phyloP scores from a whole-genome alignment of 1,140 invertebrate genomes.

The Oedothorax gibbosus region DNA sequence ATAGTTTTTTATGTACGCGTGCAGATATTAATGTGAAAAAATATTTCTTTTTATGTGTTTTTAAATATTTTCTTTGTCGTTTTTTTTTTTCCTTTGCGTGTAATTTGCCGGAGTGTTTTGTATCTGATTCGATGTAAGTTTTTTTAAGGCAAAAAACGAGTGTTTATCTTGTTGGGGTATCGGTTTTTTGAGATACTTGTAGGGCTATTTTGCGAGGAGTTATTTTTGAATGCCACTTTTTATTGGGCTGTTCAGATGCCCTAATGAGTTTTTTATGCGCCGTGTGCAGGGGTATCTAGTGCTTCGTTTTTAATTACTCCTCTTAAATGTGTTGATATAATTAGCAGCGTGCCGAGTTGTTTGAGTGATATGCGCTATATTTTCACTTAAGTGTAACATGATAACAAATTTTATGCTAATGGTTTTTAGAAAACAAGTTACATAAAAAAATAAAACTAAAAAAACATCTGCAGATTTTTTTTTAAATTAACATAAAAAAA shows the following conservation, averaged over 20 bases:
- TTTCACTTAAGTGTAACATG: too few species aligned
- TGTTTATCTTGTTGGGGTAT: constrained; percentile 9
- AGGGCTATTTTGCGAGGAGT: not conserved
- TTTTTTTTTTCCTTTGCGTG: not conserved
- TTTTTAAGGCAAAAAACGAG: constrained; percentile 7
- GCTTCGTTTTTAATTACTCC: constrained; percentile 8
- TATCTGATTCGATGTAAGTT: constrained; percentile 20
- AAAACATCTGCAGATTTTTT: too few species aligned
- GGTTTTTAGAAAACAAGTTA: too few species aligned
- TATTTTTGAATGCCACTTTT: constrained; percentile 13
- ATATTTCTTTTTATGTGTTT: constrained; percentile 48
- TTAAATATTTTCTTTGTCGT: constrained; percentile 53
- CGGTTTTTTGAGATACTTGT: constrained; percentile 3
- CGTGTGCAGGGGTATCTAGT: not conserved
- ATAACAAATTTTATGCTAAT: too few species aligned
- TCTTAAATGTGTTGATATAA: constrained; percentile 34
- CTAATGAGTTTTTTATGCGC: constrained; percentile 10
- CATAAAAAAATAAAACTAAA: too few species aligned
- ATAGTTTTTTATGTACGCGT: constrained; percentile 30
- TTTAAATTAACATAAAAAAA: too few species aligned
- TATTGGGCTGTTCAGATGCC: constrained; percentile 18
- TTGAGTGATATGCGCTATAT: too few species aligned
- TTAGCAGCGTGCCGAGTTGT: not conserved
- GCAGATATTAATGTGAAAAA: constrained; percentile 17
- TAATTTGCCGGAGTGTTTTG: constrained; percentile 10